Evolutionary conservation across 1,140 invertebrate genomes (phyloP).

Genomic region (Acromyrmex charruanus): DNA sequence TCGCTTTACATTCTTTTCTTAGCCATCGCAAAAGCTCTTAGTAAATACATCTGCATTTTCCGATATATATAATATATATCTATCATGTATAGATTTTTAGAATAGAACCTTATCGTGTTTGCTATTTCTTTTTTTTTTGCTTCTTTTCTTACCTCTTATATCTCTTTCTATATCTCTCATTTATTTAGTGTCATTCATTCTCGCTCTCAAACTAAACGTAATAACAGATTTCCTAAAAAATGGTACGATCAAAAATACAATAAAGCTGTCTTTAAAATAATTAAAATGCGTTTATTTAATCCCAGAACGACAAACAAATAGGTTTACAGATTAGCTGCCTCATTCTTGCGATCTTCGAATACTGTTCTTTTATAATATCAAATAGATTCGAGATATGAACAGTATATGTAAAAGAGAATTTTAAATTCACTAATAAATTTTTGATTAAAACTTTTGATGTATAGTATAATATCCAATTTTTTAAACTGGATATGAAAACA

Average conservation of each 20-base stretch:
- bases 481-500: background rate
- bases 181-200: constrained; percentile 33
- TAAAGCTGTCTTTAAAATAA: constrained; percentile 40
- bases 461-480: background rate
- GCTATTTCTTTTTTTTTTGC: constrained; percentile 18
- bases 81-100: constrained; percentile 36
- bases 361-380: background rate
- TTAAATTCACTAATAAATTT: constrained; percentile 15
- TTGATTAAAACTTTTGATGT: background rate
- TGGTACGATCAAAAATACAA: constrained; percentile 41
- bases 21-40: constrained; percentile 22
- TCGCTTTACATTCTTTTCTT: constrained; percentile 25
- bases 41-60: constrained; percentile 30
- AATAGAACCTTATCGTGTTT: constrained; percentile 47
- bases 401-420: background rate
- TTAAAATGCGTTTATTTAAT: background rate
- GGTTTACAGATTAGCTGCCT: constrained; percentile 21
- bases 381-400: background rate
- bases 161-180: constrained; percentile 52
- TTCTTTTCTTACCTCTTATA: constrained; percentile 30
- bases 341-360: constrained; percentile 1
- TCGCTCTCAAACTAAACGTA: constrained; percentile 35
- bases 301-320: constrained; percentile 20
- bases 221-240: constrained; percentile 44
- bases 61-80: constrained; percentile 19